Base-by-base conservation (phyloP, 2,888 invertebrate species). In the Timema cristinae region DNA sequence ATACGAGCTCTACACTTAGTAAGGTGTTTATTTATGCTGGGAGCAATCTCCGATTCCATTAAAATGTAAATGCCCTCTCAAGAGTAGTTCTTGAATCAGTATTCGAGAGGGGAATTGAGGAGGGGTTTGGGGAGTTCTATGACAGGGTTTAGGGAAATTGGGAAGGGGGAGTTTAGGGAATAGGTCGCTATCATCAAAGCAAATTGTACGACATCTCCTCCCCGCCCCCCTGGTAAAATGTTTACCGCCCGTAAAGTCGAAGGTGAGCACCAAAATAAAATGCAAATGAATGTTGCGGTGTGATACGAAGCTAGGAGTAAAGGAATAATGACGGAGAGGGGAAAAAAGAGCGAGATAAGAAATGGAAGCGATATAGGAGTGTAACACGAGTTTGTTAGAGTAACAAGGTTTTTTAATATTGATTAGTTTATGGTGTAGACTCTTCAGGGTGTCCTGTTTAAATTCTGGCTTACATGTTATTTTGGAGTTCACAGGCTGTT, bases 11-110 rank as follows among this genome's bases (percentile, higher is more conserved):
- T 63, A 48, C 63, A 63, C 63, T 63, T 63, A 63, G 63, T 48
- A 63, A 63, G 63, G 32, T 63, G 63, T 63, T 63, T 63, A 63
- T 63, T 63, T 63, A 63, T 63, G 63, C 63, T 48, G 63, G 13
- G 63, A 32, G 63, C 63, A 63, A 63, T 63, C 63, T 63, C 63
- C 63, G 63, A 63, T 63, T 63, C 63, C 63, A 63, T 63, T 63
- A 63, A 63, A 63, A 63, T 63, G 63, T 63, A 63, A 63, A 63
- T 63, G 11, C 63, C 48, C 63, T n/a, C n/a, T 13, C 54, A 10
- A n/a, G 63, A 48, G 63, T 48, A 11, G 63, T 63, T 63, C 63
- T 63, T 16, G 63, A 47, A 63, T 63, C 63, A 47, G 63, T 47
- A 63, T 63, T 63, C 63, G 47, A 32, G 32, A 32, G 32, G 32